Evolutionary conservation across 2,113 vertebrate species (phyloP).

Genomic region (Ammodytes marinus): DNA sequence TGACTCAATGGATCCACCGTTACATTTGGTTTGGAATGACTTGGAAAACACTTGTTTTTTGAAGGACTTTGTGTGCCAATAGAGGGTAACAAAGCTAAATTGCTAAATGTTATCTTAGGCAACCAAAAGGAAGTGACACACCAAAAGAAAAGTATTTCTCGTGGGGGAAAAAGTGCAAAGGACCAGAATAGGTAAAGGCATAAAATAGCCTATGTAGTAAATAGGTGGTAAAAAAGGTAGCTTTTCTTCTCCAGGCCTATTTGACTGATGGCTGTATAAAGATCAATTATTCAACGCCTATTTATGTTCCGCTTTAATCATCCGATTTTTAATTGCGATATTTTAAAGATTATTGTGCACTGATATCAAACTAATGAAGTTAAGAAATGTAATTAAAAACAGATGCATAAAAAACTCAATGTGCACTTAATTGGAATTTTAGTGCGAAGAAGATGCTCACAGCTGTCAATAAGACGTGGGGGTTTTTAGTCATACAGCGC

Average conservation of each 20-base stretch:
- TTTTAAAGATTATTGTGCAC: neutral
- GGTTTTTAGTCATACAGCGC: conserved; percentile 15
- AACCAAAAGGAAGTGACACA: conserved; percentile 37
- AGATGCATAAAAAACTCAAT: conserved; percentile 21
- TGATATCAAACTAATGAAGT: conserved; percentile 6
- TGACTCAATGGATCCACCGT: neutral
- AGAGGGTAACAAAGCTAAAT: conserved; percentile 19
- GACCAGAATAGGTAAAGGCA: conserved; percentile 1
- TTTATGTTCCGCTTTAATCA: neutral
- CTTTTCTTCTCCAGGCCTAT: too few species aligned
- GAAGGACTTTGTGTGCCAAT: neutral
- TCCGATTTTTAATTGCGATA: neutral
- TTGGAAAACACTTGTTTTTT: too few species aligned
- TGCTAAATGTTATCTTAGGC: conserved; percentile 33
- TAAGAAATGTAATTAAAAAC: conserved; percentile 3
- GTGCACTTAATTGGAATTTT: conserved; percentile 37
- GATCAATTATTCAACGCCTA: neutral
- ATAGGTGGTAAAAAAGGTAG: too few species aligned
- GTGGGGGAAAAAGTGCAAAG: conserved; percentile 16
- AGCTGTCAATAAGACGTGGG: conserved; percentile 54
- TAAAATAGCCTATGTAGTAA: neutral
- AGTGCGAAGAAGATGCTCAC: conserved; percentile 42
- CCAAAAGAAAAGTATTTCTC: conserved; percentile 11
- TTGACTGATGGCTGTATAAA: neutral
- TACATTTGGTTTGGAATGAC: too few species aligned